Percentiles rank a stretch among this genome's conserved stretches.
Conservation (phyloP, 2,113 vertebrate genomes). For the Sander vitreus region DNA sequence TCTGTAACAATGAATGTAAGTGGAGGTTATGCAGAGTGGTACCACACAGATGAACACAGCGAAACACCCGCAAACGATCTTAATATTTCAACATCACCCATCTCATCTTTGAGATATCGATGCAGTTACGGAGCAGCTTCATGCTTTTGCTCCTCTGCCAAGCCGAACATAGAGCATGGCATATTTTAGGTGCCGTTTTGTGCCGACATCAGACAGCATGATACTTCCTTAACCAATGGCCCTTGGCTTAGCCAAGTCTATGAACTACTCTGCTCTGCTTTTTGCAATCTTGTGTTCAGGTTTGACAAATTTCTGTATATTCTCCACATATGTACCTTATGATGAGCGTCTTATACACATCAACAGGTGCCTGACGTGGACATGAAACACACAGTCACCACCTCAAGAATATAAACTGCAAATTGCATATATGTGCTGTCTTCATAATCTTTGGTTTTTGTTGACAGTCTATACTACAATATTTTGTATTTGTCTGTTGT, state of each 20-base stretch:
- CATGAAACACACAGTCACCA: neutral
- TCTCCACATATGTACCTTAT: neutral
- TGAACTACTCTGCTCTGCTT: slow-evolving; percentile 18
- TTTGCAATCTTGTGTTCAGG: neutral
- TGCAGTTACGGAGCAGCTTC: neutral
- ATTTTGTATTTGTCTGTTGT: neutral
- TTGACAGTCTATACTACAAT: neutral
- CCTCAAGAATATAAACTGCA: neutral
- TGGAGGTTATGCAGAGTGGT: neutral
- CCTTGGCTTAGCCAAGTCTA: slow-evolving; percentile 12
- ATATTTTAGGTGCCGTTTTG: slow-evolving; percentile 3
- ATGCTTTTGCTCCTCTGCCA: neutral
- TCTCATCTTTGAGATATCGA: slow-evolving; percentile 5
- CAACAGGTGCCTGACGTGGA: neutral
- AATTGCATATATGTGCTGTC: neutral
- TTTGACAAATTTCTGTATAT: neutral
- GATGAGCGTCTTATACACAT: slow-evolving; percentile 4
- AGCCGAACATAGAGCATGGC: neutral
- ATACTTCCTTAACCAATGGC: slow-evolving; percentile 11
- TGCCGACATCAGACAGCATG: slow-evolving; percentile 18
- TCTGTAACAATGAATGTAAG: slow-evolving; percentile 63
- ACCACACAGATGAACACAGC: neutral
- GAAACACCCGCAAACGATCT: neutral
- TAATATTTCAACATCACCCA: neutral
- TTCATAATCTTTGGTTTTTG: neutral